Percentiles rank a stretch among this genome's conserved stretches.
phyloP scores from a whole-genome alignment of 2,113 vertebrate genomes.

The Haemorhous mexicanus region DNA sequence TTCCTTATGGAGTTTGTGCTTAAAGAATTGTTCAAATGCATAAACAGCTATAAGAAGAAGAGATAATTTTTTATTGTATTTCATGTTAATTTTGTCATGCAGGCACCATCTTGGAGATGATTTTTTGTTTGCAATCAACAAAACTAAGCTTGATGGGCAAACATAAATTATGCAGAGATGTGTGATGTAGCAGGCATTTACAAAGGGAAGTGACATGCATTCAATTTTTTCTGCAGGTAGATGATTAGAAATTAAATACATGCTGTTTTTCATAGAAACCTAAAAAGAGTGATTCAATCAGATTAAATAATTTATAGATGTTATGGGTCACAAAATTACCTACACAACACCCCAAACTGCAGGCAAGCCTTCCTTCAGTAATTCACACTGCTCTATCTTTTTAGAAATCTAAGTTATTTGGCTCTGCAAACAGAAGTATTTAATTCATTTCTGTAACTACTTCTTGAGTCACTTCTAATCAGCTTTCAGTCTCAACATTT shows the following conservation, averaged over 20 bases:
- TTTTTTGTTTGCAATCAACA: neutral
- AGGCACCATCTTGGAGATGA: neutral
- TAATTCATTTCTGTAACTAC: neutral
- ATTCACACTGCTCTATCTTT: neutral
- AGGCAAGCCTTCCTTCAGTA: neutral
- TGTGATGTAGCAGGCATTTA: neutral
- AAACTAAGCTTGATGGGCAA: neutral
- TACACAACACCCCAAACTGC: neutral
- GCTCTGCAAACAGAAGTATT: neutral
- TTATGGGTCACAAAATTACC: neutral
- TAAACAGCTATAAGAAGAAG: neutral
- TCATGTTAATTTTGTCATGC: neutral
- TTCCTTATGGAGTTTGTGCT: neutral
- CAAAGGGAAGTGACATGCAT: neutral
- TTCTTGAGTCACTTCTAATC: neutral
- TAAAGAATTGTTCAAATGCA: neutral
- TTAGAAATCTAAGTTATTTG: neutral
- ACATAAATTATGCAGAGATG: neutral
- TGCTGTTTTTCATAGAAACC: neutral
- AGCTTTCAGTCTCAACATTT: neutral
- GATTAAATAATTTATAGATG: neutral
- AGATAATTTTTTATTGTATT: neutral
- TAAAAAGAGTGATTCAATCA: neutral
- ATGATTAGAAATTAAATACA: neutral
- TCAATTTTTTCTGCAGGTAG: neutral